phyloP scores from a whole-genome alignment of 2,113 vertebrate genomes.

The Cyphotilapia sp. region DNA sequence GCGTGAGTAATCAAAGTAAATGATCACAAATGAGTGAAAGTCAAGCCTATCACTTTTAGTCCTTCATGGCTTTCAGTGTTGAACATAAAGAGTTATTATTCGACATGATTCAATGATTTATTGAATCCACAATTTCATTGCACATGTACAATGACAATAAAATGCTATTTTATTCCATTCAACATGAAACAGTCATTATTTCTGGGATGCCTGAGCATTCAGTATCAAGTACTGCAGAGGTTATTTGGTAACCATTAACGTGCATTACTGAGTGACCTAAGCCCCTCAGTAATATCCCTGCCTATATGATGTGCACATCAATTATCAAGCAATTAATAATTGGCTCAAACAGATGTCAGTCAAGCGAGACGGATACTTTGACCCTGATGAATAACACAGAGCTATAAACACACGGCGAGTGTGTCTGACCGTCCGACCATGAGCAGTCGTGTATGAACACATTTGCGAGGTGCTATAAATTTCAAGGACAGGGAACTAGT shows the following conservation, averaged over 20 bases:
- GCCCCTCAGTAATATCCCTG: neutral
- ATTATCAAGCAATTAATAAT: slow-evolving; percentile 55
- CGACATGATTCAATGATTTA: fast-evolving
- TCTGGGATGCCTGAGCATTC: neutral
- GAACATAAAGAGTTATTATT: neutral
- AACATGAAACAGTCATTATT: neutral
- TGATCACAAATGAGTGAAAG: neutral
- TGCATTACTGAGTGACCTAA: neutral
- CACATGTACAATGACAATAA: neutral
- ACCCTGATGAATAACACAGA: slow-evolving; percentile 31
- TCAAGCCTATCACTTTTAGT: neutral
- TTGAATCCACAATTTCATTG: neutral
- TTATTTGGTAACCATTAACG: neutral
- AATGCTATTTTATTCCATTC: neutral
- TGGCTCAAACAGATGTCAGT: slow-evolving; percentile 48
- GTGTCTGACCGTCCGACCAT: neutral
- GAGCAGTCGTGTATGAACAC: slow-evolving; percentile 31
- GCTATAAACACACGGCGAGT: slow-evolving; percentile 21
- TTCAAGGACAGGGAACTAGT: slow-evolving; percentile 32
- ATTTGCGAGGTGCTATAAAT: slow-evolving; percentile 44
- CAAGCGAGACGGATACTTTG: slow-evolving; percentile 42
- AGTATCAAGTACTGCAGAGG: neutral
- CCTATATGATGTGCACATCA: slow-evolving; percentile 21
- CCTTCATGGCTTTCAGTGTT: neutral
- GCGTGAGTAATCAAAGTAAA: neutral